Conservation (phyloP, 2,113 vertebrate species). For the human region GRCh38 chr5:116421001-116421500, state of each 20-base stretch:
- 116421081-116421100: neutral
- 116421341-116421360: no score
- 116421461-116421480: accelerated
- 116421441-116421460: accelerated
- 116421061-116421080: neutral
- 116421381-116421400: accelerated
- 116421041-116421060: neutral
- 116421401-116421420: accelerated
- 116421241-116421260: neutral
- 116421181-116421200: neutral
- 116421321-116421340: accelerated
- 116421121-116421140: neutral
- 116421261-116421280: neutral
- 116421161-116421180: neutral
- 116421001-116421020: neutral
- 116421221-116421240: neutral
- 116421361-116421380: no score
- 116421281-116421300: neutral
- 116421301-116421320: neutral
- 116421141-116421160: neutral
- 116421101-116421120: neutral
- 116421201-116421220: neutral
- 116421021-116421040: neutral
- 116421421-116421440: accelerated
- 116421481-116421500: neutral